Evolutionary conservation across 2,888 invertebrate species (phyloP).

Genomic region (Acronicta psi): DNA sequence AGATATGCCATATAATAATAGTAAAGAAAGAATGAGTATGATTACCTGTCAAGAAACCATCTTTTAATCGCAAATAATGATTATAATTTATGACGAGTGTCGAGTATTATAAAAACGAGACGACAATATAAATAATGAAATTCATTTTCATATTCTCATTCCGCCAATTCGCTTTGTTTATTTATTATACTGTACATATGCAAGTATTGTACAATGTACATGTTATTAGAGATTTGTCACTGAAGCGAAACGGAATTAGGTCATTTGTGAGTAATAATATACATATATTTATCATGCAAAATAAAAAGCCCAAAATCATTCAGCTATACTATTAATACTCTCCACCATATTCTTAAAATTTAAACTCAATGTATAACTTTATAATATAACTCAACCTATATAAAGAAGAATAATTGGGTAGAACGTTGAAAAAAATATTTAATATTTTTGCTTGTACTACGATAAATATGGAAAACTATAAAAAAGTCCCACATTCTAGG

Average conservation of each 20-base stretch:
- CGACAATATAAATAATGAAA: slow-evolving; percentile 25
- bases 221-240: slow-evolving; percentile 44
- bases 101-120: slow-evolving; percentile 11
- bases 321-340: too few species aligned
- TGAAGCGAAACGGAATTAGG: slow-evolving; percentile 31
- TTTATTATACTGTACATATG: neutral
- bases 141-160: slow-evolving; percentile 25
- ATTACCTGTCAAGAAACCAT: slow-evolving; percentile 34
- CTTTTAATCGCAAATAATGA: slow-evolving; percentile 37
- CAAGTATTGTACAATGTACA: neutral
- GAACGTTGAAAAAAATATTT: too few species aligned
- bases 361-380: too few species aligned
- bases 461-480: slow-evolving; percentile 24
- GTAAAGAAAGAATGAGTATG: slow-evolving; percentile 20
- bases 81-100: slow-evolving; percentile 25
- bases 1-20: slow-evolving; percentile 7
- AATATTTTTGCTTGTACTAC: slow-evolving; percentile 9
- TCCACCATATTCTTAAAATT: too few species aligned
- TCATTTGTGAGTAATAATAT: slow-evolving; percentile 29
- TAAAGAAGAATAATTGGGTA: too few species aligned
- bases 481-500: slow-evolving; percentile 31
- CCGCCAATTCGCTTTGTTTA: slow-evolving; percentile 20
- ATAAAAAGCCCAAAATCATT: too few species aligned
- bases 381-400: too few species aligned
- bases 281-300: too few species aligned